Evolutionary conservation across 2,113 vertebrate species (phyloP), one percentile per base, ranked within the genome.

Genomic region (Muscicapa adusta): DNA sequence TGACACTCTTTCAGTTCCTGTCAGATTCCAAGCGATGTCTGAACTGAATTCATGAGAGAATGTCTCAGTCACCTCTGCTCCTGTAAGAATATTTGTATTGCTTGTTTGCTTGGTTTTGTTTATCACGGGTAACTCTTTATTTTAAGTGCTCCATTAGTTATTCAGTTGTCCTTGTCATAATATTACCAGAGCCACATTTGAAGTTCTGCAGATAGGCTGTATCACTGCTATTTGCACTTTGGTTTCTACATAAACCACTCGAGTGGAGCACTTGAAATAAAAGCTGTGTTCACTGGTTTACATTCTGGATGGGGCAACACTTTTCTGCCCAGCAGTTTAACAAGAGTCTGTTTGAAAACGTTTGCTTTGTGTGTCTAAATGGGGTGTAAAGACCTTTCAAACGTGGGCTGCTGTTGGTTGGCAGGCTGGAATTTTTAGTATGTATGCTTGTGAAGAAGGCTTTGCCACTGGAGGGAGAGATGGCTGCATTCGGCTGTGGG

Each of bases 401-500:
- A 67, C n/a, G 20, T 74, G 51, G 89, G 83, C 17, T 90, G 12
- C 92, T 73, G 14, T 94, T 92, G 78, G 77, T 93, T 80, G 66
- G 96, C 96, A 99, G 99, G 99, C 99, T 36, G 99, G 99, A 94
- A 99, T 99, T 97, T 99, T 99, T 94, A 99, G 99, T 94, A 99
- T 99, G 99, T 99, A 99, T 48, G 97, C 98, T 19, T 99, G 99
- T 70, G 99, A 99, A 91, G 99, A 99, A 96, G 99, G 99, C 34
- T 99, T 99, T 81, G 99, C 99, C 85, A 99, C 99, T 2, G 99
- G 99, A 70, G 99, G 99, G 18, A 98, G 99, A 91, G 99, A 99
- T 56, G 99, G 99, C 71, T 99, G 99, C 93, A 98, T 99, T 92
- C 97, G 99, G 17, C 89, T 99, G 68, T 99, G 99, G 99, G 99